These are phyloP conservation scores for Neolamprologus hecqui DNA, from an alignment of 2,113 vertebrate genomes.

Conservation along the genomic window DNA sequence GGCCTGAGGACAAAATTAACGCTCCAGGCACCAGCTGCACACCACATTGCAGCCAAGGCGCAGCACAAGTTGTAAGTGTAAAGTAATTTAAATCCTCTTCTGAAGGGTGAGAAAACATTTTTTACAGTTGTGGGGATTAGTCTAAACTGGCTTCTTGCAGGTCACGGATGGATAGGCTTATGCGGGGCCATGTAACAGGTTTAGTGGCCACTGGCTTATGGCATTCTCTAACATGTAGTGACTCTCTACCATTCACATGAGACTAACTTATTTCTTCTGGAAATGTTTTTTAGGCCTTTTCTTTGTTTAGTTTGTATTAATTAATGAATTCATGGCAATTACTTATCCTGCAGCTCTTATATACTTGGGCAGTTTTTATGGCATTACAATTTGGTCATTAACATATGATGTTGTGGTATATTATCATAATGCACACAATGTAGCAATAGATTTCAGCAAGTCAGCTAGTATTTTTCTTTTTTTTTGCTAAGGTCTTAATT, in stretches of 20 bases:
- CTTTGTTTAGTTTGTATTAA: neutral
- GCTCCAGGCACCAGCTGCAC: constrained; percentile 13
- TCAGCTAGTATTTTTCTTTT: neutral
- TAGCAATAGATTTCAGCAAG: neutral
- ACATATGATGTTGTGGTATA: neutral
- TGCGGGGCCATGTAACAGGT: constrained; percentile 57
- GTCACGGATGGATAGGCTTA: constrained; percentile 62
- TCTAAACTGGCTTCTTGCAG: constrained; percentile 50
- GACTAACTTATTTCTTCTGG: neutral
- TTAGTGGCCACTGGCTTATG: constrained; percentile 49
- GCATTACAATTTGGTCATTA: neutral
- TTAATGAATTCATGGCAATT: neutral
- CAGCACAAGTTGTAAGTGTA: constrained; percentile 26
- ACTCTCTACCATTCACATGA: constrained; percentile 4
- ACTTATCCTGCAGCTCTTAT: neutral
- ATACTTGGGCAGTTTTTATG: neutral
- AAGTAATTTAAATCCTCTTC: constrained; percentile 64
- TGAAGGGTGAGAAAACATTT: constrained; percentile 59
- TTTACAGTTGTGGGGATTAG: constrained; percentile 63
- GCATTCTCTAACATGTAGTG: neutral
- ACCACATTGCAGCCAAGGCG: neutral
- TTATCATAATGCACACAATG: neutral
- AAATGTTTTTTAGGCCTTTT: neutral
- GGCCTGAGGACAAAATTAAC: constrained; percentile 28
- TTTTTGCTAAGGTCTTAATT: neutral